These are phyloP conservation scores for Linepithema humile DNA, from an alignment of 1,140 invertebrate species.

Conservation along the genomic window DNA sequence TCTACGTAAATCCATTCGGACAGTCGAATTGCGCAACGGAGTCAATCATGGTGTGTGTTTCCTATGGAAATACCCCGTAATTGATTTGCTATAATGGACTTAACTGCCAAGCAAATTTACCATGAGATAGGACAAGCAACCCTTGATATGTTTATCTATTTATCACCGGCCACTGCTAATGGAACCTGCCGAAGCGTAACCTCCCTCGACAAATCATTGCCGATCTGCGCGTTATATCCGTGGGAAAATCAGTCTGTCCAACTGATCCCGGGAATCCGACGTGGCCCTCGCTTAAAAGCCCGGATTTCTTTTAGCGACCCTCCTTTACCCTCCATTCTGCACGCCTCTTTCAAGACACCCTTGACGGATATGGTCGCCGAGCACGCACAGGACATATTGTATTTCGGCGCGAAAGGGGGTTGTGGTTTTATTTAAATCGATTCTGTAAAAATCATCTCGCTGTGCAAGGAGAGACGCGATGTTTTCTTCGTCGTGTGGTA, in stretches of 20 bases:
- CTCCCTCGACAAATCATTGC: background rate
- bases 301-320: constrained; percentile 7
- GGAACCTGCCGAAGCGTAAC: background rate
- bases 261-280: background rate
- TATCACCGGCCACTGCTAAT: constrained; percentile 31
- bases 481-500: background rate
- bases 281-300: background rate
- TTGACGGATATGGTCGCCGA: constrained; percentile 9
- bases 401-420: constrained; percentile 55
- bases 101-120: constrained; percentile 35
- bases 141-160: constrained; percentile 51
- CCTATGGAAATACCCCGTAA: constrained; percentile 27
- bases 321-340: background rate
- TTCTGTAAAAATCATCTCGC: constrained; percentile 72
- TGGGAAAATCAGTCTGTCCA: constrained; percentile 19
- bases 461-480: background rate
- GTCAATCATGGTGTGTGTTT: background rate
- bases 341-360: background rate
- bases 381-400: background rate
- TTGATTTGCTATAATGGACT: constrained; percentile 28
- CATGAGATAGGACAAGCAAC: constrained; percentile 1
- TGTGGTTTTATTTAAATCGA: constrained; percentile 78
- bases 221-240: background rate
- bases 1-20: background rate
- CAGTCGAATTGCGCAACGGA: background rate